These are phyloP conservation scores for Augochlora pura DNA, from an alignment of 1,140 invertebrate genomes.

Conservation along the genomic window DNA sequence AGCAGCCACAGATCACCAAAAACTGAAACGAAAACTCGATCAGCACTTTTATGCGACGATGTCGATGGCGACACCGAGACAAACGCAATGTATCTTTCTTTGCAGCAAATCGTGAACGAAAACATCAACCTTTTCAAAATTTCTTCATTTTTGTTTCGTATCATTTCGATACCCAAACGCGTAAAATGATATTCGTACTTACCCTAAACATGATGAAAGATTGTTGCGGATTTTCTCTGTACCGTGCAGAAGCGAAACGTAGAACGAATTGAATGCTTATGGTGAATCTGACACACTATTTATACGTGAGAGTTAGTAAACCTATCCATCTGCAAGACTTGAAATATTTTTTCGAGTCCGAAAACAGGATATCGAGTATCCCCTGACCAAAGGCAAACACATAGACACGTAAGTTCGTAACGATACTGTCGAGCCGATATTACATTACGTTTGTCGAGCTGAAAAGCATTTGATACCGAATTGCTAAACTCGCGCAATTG, in stretches of 20 bases:
- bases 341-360: conserved; percentile 52
- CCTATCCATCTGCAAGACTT: conserved; percentile 31
- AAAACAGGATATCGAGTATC: conserved; percentile 55
- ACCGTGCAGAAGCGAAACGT: conserved; percentile 25
- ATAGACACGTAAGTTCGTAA: not conserved
- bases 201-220: conserved; percentile 56
- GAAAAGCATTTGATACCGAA: conserved; percentile 18
- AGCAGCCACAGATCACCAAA: conserved; percentile 54
- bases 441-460: conserved; percentile 9
- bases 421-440: conserved; percentile 2
- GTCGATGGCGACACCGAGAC: too few species aligned
- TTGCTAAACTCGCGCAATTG: not conserved
- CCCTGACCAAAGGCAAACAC: conserved; percentile 10
- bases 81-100: too few species aligned
- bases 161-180: not conserved
- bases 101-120: not conserved
- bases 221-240: conserved; percentile 26
- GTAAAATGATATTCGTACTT: conserved; percentile 14
- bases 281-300: conserved; percentile 49
- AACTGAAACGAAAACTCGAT: conserved; percentile 31
- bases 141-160: too few species aligned
- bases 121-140: not conserved
- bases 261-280: conserved; percentile 55
- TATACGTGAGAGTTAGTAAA: conserved; percentile 48
- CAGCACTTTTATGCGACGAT: too few species aligned